Evolutionary conservation across 2,888 invertebrate genomes (phyloP), one percentile per base, ranked within the genome.

Genomic region (Stenolophus ochropezus): DNA sequence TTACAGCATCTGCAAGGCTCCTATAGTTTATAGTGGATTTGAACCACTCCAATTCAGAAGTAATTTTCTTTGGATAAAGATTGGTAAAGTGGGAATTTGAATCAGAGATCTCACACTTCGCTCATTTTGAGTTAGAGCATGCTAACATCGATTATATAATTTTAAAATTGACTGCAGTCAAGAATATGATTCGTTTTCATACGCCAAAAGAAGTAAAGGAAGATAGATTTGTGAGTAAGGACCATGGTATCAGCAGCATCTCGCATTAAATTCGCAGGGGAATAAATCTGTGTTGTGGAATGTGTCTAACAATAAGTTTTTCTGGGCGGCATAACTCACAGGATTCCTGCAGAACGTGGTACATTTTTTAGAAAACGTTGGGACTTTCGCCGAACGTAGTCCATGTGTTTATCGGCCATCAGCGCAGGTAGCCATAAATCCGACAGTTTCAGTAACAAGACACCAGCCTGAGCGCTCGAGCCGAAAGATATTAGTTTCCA

Each of bases 401-500:
- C 42, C 20, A 21, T 49, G 20, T 5, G 21, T 47, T 47, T 49
- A 73, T 49, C 65, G 21, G 20, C 47, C n/a, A 73, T 47, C 73
- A 4, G 47, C 49, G 73, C 73, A 73, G 73, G 73, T 73, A 73
- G 73, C 73, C 73, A 73, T 73, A 73, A 73, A 73, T 73, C 49
- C 47, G 73, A 73, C 73, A 73, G 73, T 73, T 73, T 73, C 23
- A 47, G 73, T 73, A 73, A 73, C 73, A 73, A 73, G 47, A 73
- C 73, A 73, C 47, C 73, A 42, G 69, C 6, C 18, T 11, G 11
- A 33, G 65, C 27, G 23, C 27, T 25, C 21, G 2, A 23, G 42
- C 61, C 65, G 47, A 79, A 78, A 61, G 69, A 69, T 79, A 69
- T 79, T 79, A 77, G 33, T 77, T 61, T 42, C 58, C 23, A 69